Evolutionary conservation across 1,140 invertebrate genomes (phyloP).

Genomic region (Hirudo medicinalis): DNA sequence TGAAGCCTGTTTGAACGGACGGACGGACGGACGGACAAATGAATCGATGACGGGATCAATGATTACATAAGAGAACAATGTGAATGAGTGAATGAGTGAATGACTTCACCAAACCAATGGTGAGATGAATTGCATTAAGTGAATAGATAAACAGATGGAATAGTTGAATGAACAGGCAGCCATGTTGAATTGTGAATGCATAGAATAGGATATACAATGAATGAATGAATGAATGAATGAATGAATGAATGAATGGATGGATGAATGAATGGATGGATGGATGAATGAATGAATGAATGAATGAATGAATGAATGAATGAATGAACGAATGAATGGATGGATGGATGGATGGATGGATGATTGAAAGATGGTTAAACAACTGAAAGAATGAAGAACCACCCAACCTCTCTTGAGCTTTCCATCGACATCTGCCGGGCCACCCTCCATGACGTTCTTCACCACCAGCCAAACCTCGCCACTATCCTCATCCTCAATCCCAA

Average conservation of each 20-base stretch:
- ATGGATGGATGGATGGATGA: neutral
- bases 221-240: neutral
- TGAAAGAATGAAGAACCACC: neutral
- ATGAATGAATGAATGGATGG: no score
- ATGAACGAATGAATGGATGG: neutral
- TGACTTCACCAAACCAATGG: neutral
- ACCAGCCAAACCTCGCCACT: conserved; percentile 43
- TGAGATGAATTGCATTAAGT: neutral
- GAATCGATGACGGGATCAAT: neutral
- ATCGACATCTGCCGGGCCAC: conserved; percentile 88
- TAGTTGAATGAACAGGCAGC: no score
- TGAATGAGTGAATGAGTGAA: neutral
- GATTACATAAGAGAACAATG: neutral
- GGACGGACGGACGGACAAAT: neutral
- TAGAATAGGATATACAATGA: no score
- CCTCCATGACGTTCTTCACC: conserved; percentile 80
- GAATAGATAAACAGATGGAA: no score
- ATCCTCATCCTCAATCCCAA: conserved; percentile 55
- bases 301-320: no score
- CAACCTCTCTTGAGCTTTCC: conserved; percentile 62
- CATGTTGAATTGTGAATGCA: no score
- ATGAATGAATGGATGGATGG: no score
- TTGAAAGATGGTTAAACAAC: neutral
- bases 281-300: no score
- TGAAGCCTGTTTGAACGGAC: no score